phyloP scores from a whole-genome alignment of 2,888 invertebrate genomes.

The Amiota mariae region DNA sequence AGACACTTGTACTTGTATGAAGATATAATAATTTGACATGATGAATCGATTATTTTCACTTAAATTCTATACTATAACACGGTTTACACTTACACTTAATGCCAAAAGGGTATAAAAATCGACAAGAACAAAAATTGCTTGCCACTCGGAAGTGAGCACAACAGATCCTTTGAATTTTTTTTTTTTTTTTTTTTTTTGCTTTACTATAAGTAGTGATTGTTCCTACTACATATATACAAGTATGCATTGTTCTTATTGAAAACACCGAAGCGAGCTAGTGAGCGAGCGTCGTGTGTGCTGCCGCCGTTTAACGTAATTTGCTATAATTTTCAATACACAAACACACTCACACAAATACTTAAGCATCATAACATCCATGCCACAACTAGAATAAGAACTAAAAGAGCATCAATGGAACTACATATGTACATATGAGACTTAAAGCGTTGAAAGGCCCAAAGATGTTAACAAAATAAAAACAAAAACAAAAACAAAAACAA shows the following conservation, averaged over 20 bases:
- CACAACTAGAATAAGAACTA: slow-evolving; percentile 33
- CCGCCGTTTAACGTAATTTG: slow-evolving; percentile 73
- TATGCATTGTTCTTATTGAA: not conserved
- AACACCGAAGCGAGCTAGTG: not conserved
- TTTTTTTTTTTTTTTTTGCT: not conserved
- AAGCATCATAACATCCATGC: too few relatives aligned
- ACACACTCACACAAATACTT: slow-evolving; percentile 33
- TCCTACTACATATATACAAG: too few relatives aligned
- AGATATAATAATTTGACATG: too few relatives aligned
- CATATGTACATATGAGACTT: too few relatives aligned
- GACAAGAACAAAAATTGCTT: not conserved
- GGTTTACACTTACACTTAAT: too few relatives aligned
- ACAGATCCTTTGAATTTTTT: not conserved
- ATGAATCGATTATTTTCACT: too few relatives aligned
- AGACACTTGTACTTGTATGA: too few relatives aligned
- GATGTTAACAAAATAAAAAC: not conserved
- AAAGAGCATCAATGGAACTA: not conserved
- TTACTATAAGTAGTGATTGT: not conserved
- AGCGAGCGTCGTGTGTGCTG: slow-evolving; percentile 42
- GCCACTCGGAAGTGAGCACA: too few relatives aligned
- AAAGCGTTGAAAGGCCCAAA: too few relatives aligned
- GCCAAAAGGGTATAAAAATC: not conserved
- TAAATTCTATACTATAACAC: too few relatives aligned
- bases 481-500: not conserved
- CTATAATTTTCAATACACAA: slow-evolving; percentile 70